These are phyloP conservation scores for Unio delphinus DNA, from an alignment of 2,888 invertebrate genomes.

Conservation along the genomic window DNA sequence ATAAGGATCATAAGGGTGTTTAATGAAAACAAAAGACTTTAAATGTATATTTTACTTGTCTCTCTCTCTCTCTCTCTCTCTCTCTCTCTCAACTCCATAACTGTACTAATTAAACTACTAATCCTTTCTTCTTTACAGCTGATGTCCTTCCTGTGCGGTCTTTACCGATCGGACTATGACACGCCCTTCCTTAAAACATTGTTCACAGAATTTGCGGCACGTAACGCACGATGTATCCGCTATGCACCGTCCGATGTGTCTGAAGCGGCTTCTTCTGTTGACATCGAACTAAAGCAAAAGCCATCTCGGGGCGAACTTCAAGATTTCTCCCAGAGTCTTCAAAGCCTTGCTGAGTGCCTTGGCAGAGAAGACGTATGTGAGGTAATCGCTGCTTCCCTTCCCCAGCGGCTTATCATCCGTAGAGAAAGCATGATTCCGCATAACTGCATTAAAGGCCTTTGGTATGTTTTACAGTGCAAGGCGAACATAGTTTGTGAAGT, in stretches of 20 bases:
- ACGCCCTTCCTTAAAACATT: slow-evolving; percentile 34
- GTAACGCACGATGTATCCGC: slow-evolving; percentile 40
- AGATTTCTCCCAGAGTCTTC: slow-evolving; percentile 51
- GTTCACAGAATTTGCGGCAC: slow-evolving; percentile 44
- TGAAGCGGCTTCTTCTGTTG: slow-evolving; percentile 13
- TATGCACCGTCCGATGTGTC: slow-evolving; percentile 21
- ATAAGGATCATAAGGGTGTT: no score
- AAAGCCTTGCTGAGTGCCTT: slow-evolving; percentile 52
- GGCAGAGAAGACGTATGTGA: slow-evolving; percentile 39
- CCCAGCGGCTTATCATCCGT: slow-evolving; percentile 35
- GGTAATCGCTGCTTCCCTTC: slow-evolving; percentile 22
- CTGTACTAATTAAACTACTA: no score
- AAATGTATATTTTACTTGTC: no score
- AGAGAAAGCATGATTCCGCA: slow-evolving; percentile 42
- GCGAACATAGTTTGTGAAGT: slow-evolving; percentile 44
- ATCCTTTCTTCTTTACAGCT: slow-evolving; percentile 14
- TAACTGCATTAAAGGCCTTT: slow-evolving; percentile 43
- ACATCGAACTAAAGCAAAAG: slow-evolving; percentile 18
- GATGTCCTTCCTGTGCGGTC: slow-evolving; percentile 53
- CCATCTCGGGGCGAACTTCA: slow-evolving; percentile 38
- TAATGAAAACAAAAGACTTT: no score
- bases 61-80: no score
- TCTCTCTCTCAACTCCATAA: no score
- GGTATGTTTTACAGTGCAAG: slow-evolving; percentile 22
- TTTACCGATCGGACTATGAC: slow-evolving; percentile 47